Percentiles rank a stretch among this genome's conserved stretches.
These are phyloP conservation scores for Campopleginae sp. DNA, from an alignment of 2,888 invertebrate genomes.

Conservation along the genomic window DNA sequence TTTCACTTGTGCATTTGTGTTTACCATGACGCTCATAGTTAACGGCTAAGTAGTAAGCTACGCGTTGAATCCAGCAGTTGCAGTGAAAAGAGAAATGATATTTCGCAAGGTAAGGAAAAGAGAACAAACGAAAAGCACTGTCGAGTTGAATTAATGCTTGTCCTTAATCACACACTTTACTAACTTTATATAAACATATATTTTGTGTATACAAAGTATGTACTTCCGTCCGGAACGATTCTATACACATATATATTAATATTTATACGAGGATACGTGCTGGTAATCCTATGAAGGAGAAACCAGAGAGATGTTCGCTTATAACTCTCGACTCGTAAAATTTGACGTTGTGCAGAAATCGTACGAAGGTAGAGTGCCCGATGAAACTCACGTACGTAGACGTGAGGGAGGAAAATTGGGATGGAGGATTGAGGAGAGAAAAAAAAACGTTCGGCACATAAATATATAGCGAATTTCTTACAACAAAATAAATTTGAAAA, in stretches of 20 bases:
- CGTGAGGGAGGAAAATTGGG: slow-evolving; percentile 23
- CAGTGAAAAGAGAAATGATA: slow-evolving; percentile 23
- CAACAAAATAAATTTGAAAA: neutral
- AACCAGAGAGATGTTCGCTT: slow-evolving; percentile 45
- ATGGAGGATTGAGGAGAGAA: slow-evolving; percentile 30
- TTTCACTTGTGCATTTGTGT: neutral
- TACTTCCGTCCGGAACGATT: neutral
- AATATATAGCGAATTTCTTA: slow-evolving; percentile 11
- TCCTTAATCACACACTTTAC: slow-evolving; percentile 13
- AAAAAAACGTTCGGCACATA: slow-evolving; percentile 13
- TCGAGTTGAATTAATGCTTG: slow-evolving; percentile 49
- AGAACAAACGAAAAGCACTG: slow-evolving; percentile 41
- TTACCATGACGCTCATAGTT: neutral
- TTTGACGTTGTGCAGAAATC: slow-evolving; percentile 43
- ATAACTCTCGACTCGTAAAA: slow-evolving; percentile 59
- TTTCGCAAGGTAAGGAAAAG: slow-evolving; percentile 21
- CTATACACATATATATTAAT: neutral
- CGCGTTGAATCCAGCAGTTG: slow-evolving; percentile 1
- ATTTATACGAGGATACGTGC: neutral
- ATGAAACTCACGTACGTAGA: slow-evolving; percentile 45
- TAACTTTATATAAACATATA: slow-evolving; percentile 6
- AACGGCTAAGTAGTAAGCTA: neutral
- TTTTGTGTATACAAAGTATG: neutral
- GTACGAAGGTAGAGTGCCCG: slow-evolving; percentile 21
- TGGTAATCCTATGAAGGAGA: slow-evolving; percentile 25